Percentiles rank a stretch among this genome's conserved stretches.
Conservation (phyloP, 1,140 invertebrate genomes). For the Zaprionus nigranus region DNA sequence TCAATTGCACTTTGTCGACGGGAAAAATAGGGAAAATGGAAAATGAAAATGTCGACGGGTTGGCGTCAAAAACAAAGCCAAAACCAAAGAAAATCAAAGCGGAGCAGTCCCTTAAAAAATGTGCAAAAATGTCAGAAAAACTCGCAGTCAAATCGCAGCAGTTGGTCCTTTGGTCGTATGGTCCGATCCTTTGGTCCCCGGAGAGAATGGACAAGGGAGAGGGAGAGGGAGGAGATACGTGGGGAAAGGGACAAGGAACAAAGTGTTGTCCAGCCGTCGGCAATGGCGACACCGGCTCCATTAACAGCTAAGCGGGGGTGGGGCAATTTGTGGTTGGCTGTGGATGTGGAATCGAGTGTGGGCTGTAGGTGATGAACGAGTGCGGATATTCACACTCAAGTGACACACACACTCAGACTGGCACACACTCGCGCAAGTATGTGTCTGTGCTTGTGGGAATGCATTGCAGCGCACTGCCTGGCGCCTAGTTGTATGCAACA, state of each 20-base stretch:
- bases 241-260: slow-evolving; percentile 44
- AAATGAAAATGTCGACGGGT: slow-evolving; percentile 56
- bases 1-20: slow-evolving; percentile 75
- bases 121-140: slow-evolving; percentile 82
- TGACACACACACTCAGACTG: slow-evolving; percentile 32
- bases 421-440: neutral
- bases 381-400: slow-evolving; percentile 81
- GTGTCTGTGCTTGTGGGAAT: slow-evolving; percentile 37
- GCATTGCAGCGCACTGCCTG: slow-evolving; percentile 54
- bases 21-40: slow-evolving; percentile 41
- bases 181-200: slow-evolving; percentile 6
- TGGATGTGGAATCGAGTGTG: slow-evolving; percentile 21
- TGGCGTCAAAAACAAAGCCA: slow-evolving; percentile 57
- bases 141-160: slow-evolving; percentile 76
- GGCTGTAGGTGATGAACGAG: slow-evolving; percentile 65
- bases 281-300: slow-evolving; percentile 76
- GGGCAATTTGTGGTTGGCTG: slow-evolving; percentile 25
- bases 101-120: slow-evolving; percentile 49
- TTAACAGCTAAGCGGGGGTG: slow-evolving; percentile 50
- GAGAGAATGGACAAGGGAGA: slow-evolving; percentile 21
- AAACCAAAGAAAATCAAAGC: slow-evolving; percentile 24
- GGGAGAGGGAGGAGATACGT: slow-evolving; percentile 45
- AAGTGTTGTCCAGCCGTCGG: slow-evolving; percentile 77
- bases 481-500: slow-evolving; percentile 75
- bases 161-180: slow-evolving; percentile 40